Conservation (phyloP, 2,113 vertebrate genomes). For the Arothron firmamentum region DNA sequence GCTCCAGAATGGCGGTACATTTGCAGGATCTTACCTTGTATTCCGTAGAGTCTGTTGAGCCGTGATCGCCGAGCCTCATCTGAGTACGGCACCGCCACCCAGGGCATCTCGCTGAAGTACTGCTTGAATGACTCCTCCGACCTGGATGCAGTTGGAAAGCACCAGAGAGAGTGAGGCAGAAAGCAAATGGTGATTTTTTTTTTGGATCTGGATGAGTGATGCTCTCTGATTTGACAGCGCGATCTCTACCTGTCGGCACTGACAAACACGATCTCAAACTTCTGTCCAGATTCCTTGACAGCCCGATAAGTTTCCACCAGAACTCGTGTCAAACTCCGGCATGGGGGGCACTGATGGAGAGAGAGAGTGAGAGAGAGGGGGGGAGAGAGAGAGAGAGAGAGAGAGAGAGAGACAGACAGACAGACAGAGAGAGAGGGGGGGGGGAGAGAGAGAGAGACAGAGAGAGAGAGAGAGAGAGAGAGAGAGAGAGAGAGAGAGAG, state of each 20-base stretch:
- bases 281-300: slow-evolving; percentile 91
- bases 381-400: background rate
- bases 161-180: background rate
- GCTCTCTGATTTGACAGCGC: background rate
- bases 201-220: background rate
- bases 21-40: slow-evolving; percentile 83
- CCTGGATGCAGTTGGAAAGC: slow-evolving; percentile 61
- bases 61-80: slow-evolving; percentile 90
- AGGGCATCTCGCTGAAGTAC: slow-evolving; percentile 99
- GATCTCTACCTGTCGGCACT: slow-evolving; percentile 89
- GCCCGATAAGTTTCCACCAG: slow-evolving; percentile 91
- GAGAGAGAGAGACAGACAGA: background rate
- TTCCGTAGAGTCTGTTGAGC: slow-evolving; percentile 94
- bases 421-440: slow-evolving; percentile 59
- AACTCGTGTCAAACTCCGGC: slow-evolving; percentile 91
- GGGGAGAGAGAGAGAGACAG: slow-evolving; percentile 35
- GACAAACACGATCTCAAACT: slow-evolving; percentile 97
- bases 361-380: too few relatives aligned
- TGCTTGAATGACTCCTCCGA: slow-evolving; percentile 98
- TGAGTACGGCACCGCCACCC: slow-evolving; percentile 89
- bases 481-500: background rate
- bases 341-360: slow-evolving; percentile 85
- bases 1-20: background rate
- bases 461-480: too few relatives aligned
- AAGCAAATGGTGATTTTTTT: background rate